A percentile compares a stretch with the other conserved stretches of the same genome.
These are phyloP conservation scores for Zeus faber DNA, from an alignment of 2,113 vertebrate species.

Conservation along the genomic window DNA sequence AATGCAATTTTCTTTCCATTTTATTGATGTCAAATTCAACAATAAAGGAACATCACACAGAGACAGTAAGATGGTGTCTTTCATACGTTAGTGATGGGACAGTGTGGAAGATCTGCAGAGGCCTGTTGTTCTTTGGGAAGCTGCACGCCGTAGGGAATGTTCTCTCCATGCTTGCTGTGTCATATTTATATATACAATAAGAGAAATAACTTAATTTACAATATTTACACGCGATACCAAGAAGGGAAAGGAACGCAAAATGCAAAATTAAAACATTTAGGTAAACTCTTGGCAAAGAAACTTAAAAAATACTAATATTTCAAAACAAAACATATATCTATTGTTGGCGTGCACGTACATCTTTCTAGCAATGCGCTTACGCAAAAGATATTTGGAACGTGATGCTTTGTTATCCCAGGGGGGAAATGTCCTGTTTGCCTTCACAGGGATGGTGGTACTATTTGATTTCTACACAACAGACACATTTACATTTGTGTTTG, in stretches of 20 bases:
- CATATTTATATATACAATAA: conserved; percentile 42
- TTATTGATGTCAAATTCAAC: conserved; percentile 68
- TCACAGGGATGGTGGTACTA: too few relatives aligned
- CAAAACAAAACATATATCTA: conserved; percentile 8
- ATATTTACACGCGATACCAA: conserved; percentile 61
- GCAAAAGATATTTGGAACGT: too few relatives aligned
- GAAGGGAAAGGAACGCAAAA: too few relatives aligned
- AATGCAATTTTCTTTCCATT: conserved; percentile 36
- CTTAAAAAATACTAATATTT: conserved; percentile 19
- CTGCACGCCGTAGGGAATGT: conserved; percentile 39
- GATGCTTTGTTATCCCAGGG: too few relatives aligned
- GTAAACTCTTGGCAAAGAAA: conserved; percentile 30
- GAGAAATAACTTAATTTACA: conserved; percentile 73
- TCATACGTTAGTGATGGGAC: conserved; percentile 44
- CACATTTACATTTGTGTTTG: too few relatives aligned
- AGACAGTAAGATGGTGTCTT: conserved; percentile 48
- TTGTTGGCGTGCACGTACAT: too few relatives aligned
- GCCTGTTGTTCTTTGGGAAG: conserved; percentile 62
- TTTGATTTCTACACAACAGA: too few relatives aligned
- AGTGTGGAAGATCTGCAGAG: conserved; percentile 42
- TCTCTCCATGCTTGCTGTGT: conserved; percentile 44
- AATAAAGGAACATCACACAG: conserved; percentile 58
- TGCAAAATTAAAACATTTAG: conserved; percentile 33
- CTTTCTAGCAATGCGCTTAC: too few relatives aligned
- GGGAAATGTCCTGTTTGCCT: too few relatives aligned